phyloP scores from a whole-genome alignment of 1,140 invertebrate genomes.

The Eriosoma lanigerum region DNA sequence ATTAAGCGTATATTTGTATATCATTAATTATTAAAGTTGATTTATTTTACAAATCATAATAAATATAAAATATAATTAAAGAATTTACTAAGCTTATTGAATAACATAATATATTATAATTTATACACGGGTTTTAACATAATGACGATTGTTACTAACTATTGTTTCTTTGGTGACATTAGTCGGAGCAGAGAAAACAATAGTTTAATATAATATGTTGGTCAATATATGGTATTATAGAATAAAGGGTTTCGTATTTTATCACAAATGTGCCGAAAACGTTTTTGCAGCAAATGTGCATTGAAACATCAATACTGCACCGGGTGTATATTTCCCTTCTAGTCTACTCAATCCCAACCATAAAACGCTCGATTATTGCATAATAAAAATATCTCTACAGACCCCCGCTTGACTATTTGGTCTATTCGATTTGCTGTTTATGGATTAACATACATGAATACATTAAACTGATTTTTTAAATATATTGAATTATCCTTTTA shows the following conservation, averaged over 20 bases:
- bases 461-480: too few relatives aligned
- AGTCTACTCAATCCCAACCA: background rate
- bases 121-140: too few relatives aligned
- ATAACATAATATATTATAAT: too few relatives aligned
- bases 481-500: too few relatives aligned
- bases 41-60: too few relatives aligned
- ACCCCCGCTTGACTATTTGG: background rate
- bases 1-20: too few relatives aligned
- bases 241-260: background rate
- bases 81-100: too few relatives aligned
- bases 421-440: background rate
- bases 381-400: background rate
- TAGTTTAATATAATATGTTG: background rate
- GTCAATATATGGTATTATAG: background rate
- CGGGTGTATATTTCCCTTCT: too few relatives aligned
- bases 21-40: too few relatives aligned
- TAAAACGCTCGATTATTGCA: background rate
- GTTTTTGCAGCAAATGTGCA: background rate
- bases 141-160: too few relatives aligned
- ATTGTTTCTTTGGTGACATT: background rate
- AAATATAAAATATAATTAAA: too few relatives aligned
- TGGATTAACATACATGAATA: too few relatives aligned
- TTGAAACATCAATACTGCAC: slow-evolving; percentile 8
- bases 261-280: background rate
- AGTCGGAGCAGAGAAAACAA: background rate